Base-by-base conservation (phyloP, 2,888 invertebrate species). In the Drosophila nr. perissopoda region DNA sequence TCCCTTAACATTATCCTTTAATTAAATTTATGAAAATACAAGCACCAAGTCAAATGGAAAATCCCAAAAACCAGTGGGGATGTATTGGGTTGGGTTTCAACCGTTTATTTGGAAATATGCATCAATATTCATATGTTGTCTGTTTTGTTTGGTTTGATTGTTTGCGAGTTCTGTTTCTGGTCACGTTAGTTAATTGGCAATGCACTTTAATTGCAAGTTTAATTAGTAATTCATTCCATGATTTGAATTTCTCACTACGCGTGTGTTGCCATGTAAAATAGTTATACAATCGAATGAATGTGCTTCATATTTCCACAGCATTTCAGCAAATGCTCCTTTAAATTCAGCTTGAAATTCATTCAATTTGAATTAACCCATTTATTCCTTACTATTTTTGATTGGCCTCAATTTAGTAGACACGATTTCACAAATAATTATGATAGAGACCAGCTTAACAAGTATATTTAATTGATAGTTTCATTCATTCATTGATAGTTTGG, bases 221-320 rank as follows among this genome's bases (percentile, higher is more conserved):
- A 72, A 76, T 77, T 72, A 72, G 67, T 61, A 63, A 76, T 76
- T 71, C 71, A 76, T 71, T 63, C 62, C 31, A 34, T 64, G 58
- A 68, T 65, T 69, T 61, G 64, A 64, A 58, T 54, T 65, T 36
- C 61, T 31, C 73, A 36, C 62, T 38, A 49, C 57, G 57, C 71
- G 60, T 67, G 4, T 46, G 42, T 46, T 46, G 46, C 4, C 13
- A 16, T 21, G 21, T 46, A 4, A 25, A 46, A 46, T 7, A 46
- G 1, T 21, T 46, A 4, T 16, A 1, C 21, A 13, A 42, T 42
- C 42, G 11, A 42, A 25, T 46, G 7, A 46, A 46, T 46, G 31
- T 29, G n/a, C 16, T 11, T 13, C 51, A 67, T 57, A 68, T 57
- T 57, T 57, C 8, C 66, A 10, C 6, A 25, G 13, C 34, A 49